phyloP scores from a whole-genome alignment of 1,140 invertebrate species.

The Zaprionus ghesquierei region DNA sequence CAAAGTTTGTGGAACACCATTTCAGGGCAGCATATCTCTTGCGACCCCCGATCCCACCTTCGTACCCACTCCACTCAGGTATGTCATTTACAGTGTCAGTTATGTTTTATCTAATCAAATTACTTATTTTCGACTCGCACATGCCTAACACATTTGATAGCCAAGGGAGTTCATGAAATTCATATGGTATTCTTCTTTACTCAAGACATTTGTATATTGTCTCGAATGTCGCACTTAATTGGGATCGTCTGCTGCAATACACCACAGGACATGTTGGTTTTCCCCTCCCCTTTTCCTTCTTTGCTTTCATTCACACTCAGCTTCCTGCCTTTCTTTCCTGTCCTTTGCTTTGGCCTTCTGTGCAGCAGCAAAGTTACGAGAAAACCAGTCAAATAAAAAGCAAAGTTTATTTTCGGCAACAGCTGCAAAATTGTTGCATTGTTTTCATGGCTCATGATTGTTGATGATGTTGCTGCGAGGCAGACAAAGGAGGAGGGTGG shows the following conservation, averaged over 20 bases:
- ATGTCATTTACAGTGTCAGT: too few species aligned
- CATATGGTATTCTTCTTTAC: background rate
- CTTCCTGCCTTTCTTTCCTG: background rate
- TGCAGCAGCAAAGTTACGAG: constrained; percentile 32
- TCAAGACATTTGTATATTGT: background rate
- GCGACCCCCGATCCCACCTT: too few species aligned
- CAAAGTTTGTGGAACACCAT: background rate
- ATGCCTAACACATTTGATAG: background rate
- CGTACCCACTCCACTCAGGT: too few species aligned
- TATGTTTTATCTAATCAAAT: background rate
- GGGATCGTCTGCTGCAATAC: constrained; percentile 1
- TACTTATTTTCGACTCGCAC: background rate
- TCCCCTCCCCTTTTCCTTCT: background rate
- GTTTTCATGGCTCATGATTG: constrained; percentile 4
- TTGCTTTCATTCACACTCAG: background rate
- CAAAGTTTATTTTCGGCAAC: constrained; percentile 43
- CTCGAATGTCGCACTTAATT: background rate
- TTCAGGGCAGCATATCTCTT: background rate
- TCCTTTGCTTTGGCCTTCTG: background rate
- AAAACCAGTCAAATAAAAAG: constrained; percentile 38
- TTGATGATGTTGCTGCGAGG: background rate
- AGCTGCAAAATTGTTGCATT: constrained; percentile 46
- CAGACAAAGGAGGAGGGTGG: background rate
- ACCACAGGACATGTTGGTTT: background rate
- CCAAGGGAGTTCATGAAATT: background rate